Evolutionary conservation across 92 coral and sea anemone species (phyloP).

Genomic region (Porites evermanni): DNA sequence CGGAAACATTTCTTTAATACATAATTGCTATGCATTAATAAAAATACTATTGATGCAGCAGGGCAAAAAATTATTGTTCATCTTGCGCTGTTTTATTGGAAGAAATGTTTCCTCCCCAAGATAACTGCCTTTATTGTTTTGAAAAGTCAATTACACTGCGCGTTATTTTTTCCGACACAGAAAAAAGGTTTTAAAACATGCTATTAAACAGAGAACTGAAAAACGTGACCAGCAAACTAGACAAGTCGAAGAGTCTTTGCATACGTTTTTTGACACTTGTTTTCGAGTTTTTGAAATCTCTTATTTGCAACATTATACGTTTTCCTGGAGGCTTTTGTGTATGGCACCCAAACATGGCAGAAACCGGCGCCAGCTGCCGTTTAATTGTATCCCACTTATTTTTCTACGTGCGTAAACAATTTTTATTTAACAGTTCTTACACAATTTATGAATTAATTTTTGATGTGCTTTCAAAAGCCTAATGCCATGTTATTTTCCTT

Average conservation of each 20-base stretch:
- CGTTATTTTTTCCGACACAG: no score
- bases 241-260: not conserved
- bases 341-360: not conserved
- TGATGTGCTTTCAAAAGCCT: not conserved
- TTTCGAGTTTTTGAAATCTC: not conserved
- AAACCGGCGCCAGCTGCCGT: no score
- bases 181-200: not conserved
- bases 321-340: not conserved
- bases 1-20: not conserved
- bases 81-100: no score
- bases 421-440: not conserved
- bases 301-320: not conserved
- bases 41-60: no score
- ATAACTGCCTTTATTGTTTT: not conserved
- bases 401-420: not conserved
- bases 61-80: no score
- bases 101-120: no score
- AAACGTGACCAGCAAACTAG: not conserved
- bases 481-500: not conserved
- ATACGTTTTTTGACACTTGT: not conserved
- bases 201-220: not conserved
- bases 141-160: not conserved
- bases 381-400: not conserved
- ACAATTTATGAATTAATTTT: not conserved
- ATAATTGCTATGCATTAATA: not conserved